Conservation (phyloP, 2,797 vertebrate species). For the Enteromius unitaeniatus region DNA sequence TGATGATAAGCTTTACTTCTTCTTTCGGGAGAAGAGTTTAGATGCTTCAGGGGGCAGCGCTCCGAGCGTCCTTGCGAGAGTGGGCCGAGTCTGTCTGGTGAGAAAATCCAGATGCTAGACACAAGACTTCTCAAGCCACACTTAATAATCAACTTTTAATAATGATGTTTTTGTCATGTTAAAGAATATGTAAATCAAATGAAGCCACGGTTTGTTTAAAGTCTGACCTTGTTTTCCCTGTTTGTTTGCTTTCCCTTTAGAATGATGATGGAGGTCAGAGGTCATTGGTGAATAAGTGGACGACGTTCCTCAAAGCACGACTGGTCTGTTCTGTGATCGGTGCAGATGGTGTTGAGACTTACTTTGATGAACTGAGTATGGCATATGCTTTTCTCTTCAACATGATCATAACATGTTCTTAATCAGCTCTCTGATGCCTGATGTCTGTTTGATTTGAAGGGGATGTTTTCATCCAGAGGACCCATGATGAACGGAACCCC, state of each 20-base stretch:
- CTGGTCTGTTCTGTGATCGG: constrained; percentile 82
- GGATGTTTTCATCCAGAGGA: constrained; percentile 70
- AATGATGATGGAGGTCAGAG: constrained; percentile 84
- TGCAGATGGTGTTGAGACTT: constrained; percentile 76
- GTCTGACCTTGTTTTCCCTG: background rate
- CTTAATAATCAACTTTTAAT: constrained; percentile 23
- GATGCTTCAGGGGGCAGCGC: constrained; percentile 69
- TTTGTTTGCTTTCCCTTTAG: constrained; percentile 64
- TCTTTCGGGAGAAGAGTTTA: constrained; percentile 76
- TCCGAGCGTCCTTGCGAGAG: constrained; percentile 72
- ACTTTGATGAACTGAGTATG: constrained; percentile 79
- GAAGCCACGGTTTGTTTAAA: constrained; percentile 5
- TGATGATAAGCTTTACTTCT: constrained; percentile 79
- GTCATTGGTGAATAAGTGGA: constrained; percentile 86
- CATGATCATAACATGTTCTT: background rate
- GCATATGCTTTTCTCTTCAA: constrained; percentile 18
- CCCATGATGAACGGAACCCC: constrained; percentile 68
- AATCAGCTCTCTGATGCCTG: background rate
- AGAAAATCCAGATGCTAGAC: constrained; percentile 49
- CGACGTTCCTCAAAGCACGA: constrained; percentile 85
- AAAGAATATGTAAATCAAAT: constrained; percentile 20
- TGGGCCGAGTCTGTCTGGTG: constrained; percentile 78
- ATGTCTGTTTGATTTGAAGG: constrained; percentile 55
- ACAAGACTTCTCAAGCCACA: background rate
- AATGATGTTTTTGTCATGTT: background rate